Evolutionary conservation across 2,888 invertebrate species (phyloP), one percentile per base, ranked within the genome.

Genomic region (Bembecia ichneumoniformis): DNA sequence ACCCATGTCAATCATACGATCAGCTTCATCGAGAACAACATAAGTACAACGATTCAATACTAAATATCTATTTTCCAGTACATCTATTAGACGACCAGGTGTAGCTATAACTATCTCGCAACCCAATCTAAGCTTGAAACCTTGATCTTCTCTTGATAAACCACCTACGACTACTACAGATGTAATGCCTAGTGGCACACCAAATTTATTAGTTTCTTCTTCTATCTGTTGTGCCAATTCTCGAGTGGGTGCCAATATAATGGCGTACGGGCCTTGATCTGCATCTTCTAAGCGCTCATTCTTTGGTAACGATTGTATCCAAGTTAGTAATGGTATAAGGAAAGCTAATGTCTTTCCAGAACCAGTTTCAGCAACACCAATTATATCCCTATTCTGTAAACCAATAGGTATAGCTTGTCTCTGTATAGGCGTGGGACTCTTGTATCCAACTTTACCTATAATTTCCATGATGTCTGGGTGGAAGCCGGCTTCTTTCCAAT

Each of bases 1-100:
- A 74, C 99, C 99, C 96, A 99, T 98, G 89, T 99, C 99, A 80
- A 99, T 98, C 99, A 99, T 99, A 71, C 98, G 92, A 88, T 99
- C 99, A 35, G 99, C 99, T 88, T 97, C 96, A 68, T 96, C 96
- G 49, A 96, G 88, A 3, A 96, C 98, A 53, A 99, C 97, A 75
- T 99, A 99, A 0, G 99, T 99, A 79, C 99, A 99, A 69, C 99
- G 96, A 77, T 94, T 96, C 13, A 99, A 87, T 7, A 99, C 98
- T 57, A 99, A 88, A 76, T 99, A 99, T 52, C 98, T 91, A 82
- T 99, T 99, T 83, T 99, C 99, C 54, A 99, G 82, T 1, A 99
- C 99, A 79, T 99, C 99, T 56, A 99, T 97, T 45, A 99, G 90
- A 90, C 99, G 96, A 89, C 99, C 99, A 3, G 99, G 99, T 0